Base-by-base conservation (phyloP, 2,888 invertebrate species). In the Panopea generosa region DNA sequence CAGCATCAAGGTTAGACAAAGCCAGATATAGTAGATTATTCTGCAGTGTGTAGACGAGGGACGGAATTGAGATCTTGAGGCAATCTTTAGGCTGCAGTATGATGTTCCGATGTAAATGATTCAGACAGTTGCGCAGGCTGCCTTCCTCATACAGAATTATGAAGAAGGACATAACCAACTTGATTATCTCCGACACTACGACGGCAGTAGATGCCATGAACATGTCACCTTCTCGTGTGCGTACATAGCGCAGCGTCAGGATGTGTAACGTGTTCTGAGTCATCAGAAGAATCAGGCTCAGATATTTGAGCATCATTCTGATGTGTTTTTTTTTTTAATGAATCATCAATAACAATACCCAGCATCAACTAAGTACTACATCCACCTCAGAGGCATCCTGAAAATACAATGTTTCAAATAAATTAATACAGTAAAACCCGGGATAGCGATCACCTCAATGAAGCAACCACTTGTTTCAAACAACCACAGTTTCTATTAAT, bases 1-100 rank as follows among this genome's bases (percentile, higher is more conserved):
- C 99, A 59, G 99, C 99, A 94, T 99, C 99, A 87, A 99, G 94
- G 94, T 99, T 98, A 3, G 98, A 97, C 29, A 99, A 97, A 0
- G 99, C 98, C 26, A 99, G 95, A 93, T 99, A 99, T 16, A 99
- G 94, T 77, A 99, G 94, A 94, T 99, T 99, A 92, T 99, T 99
- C 93, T 99, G 99, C 78, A 99, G 93, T 59, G 98, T 96, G 91
- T 99, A 99, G 1, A 99, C 95, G 86, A 99, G 94, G 0, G 99
- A 98, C 62, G 99, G 99, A 66, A 99, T 96, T 88, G 97, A 97
- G 20, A 99, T 92, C 86, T 93, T 93, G n/a, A 92, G 52, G 67
- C 93, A 93, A 77, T 94, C 94, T 29, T 91, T 91, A 0, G 97
- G 96, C 91, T 98, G 96, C 29, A 81, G 57, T 18, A 91, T 61